Conservation (phyloP, 2,797 vertebrate genomes). For the Potorous gilbertii region DNA sequence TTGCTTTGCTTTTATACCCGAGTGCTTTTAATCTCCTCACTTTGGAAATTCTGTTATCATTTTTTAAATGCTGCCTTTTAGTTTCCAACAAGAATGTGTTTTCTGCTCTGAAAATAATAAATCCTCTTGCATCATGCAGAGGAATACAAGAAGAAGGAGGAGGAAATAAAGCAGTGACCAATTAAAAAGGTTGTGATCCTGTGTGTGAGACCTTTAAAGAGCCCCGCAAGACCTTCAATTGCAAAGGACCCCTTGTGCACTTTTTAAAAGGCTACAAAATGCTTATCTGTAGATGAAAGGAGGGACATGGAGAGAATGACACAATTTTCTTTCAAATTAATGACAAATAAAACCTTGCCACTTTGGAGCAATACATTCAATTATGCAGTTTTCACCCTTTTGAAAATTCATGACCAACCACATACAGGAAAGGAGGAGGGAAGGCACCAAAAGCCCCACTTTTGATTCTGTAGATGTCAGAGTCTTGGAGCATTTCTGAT, state of each 20-base stretch:
- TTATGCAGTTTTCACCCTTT: conserved; percentile 47
- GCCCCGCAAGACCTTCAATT: conserved; percentile 22
- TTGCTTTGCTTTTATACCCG: background rate
- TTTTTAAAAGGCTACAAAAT: conserved; percentile 68
- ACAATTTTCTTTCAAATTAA: conserved; percentile 73
- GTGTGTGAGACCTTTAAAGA: conserved; percentile 56
- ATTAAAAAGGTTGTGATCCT: conserved; percentile 25
- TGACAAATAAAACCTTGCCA: conserved; percentile 74
- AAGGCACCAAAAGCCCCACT: background rate
- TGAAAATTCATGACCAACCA: conserved; percentile 41
- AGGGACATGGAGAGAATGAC: conserved; percentile 48
- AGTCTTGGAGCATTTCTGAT: conserved; percentile 41
- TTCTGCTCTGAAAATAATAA: conserved; percentile 19
- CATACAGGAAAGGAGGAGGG: conserved; percentile 20
- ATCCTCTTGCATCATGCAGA: background rate
- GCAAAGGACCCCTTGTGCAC: conserved; percentile 42
- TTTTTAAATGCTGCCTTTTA: background rate
- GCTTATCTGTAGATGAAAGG: conserved; percentile 57
- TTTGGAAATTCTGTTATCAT: background rate
- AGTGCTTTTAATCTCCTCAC: conserved; percentile 50
- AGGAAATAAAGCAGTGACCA: conserved; percentile 17
- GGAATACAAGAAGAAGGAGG: background rate
- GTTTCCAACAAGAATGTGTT: conserved; percentile 31
- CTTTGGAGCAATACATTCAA: conserved; percentile 63
- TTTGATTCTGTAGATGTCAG: conserved; percentile 4